A percentile compares a stretch with the other conserved stretches of the same genome.
Conservation (phyloP, 2,113 vertebrate genomes). For the Brachyhypopomus gauderio region DNA sequence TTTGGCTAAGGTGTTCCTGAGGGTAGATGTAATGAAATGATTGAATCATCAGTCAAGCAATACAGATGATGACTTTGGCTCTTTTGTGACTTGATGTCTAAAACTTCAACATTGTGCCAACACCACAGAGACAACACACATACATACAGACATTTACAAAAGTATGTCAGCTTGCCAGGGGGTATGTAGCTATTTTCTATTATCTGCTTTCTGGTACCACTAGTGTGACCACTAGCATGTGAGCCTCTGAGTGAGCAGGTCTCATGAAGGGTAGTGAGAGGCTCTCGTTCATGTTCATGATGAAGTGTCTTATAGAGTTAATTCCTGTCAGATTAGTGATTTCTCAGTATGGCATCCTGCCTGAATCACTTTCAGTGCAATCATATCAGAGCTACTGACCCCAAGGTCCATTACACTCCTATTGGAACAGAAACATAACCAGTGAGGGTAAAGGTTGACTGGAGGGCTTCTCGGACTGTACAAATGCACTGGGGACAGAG, state of each 20-base stretch:
- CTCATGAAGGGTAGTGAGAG: constrained; percentile 73
- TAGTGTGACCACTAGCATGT: constrained; percentile 15
- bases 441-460: background rate
- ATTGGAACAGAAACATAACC: constrained; percentile 51
- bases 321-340: constrained; percentile 64
- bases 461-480: constrained; percentile 11
- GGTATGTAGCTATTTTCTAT: too few relatives aligned
- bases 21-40: too few relatives aligned
- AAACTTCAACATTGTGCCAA: too few relatives aligned
- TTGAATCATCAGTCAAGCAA: too few relatives aligned
- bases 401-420: constrained; percentile 67
- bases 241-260: constrained; percentile 63
- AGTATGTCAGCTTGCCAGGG: background rate
- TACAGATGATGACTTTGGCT: too few relatives aligned
- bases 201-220: background rate
- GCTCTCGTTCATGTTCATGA: constrained; percentile 72
- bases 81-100: too few relatives aligned
- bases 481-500: constrained; percentile 6
- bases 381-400: constrained; percentile 67
- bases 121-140: too few relatives aligned
- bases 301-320: constrained; percentile 68
- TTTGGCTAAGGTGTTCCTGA: too few relatives aligned
- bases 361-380: constrained; percentile 70
- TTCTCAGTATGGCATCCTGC: constrained; percentile 58
- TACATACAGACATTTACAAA: background rate